Evolutionary conservation across 1,140 invertebrate genomes (phyloP).

Genomic region (Temnothorax longispinosus): DNA sequence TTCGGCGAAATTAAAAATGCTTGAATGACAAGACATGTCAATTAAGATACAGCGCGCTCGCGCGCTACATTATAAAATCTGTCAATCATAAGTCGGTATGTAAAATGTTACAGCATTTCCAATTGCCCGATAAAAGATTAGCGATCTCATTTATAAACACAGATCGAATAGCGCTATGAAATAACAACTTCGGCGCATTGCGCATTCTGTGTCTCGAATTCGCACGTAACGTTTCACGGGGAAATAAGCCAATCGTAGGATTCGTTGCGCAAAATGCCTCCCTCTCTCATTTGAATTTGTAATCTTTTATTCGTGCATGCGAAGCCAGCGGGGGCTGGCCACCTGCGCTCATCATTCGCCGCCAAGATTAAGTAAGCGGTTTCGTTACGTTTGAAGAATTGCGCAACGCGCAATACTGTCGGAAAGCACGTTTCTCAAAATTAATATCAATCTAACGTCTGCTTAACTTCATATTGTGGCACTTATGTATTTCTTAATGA

Average conservation of each 20-base stretch:
- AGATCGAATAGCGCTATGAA: neutral
- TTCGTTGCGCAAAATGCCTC: conserved; percentile 42
- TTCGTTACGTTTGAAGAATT: conserved; percentile 30
- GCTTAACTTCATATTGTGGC: neutral
- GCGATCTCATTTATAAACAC: neutral
- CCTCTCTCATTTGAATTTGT: conserved; percentile 62
- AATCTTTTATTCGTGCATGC: conserved; percentile 55
- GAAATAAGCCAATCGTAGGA: conserved; percentile 17
- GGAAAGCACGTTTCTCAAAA: neutral
- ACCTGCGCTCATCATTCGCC: conserved; percentile 59
- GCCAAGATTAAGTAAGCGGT: conserved; percentile 53
- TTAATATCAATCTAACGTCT: neutral
- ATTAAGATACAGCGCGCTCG: neutral
- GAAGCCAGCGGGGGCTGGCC: conserved; percentile 20
- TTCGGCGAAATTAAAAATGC: neutral
- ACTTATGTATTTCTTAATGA: neutral
- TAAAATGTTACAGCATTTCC: neutral
- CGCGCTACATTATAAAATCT: neutral
- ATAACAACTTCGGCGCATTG: neutral
- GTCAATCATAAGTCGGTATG: neutral
- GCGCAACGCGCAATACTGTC: neutral
- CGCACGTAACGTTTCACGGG: neutral
- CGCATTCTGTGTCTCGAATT: conserved; percentile 5
- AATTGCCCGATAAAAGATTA: neutral
- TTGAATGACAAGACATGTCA: neutral